These are phyloP conservation scores for Montipora sp. DNA, from an alignment of 64 coral and sea anemone species.

Conservation along the genomic window DNA sequence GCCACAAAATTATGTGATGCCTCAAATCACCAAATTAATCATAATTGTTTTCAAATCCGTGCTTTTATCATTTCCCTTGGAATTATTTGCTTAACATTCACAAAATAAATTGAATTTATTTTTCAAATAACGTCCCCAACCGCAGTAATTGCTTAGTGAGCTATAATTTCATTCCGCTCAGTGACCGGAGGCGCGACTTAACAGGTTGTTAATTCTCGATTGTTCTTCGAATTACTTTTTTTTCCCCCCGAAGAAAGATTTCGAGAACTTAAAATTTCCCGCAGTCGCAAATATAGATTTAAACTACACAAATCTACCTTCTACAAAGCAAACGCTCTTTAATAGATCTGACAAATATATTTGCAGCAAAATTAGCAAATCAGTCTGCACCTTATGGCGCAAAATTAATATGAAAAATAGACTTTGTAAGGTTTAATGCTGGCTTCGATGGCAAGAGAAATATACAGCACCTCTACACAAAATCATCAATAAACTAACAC, in stretches of 20 bases:
- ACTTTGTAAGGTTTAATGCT: conserved; percentile 1
- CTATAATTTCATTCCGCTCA: conserved; percentile 32
- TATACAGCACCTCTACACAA: conserved; percentile 31
- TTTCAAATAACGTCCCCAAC: conserved; percentile 80
- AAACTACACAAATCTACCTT: conserved; percentile 77
- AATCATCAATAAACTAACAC: not conserved
- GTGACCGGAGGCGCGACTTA: conserved; percentile 37
- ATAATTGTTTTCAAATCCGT: conserved; percentile 52
- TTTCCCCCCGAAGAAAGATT: conserved; percentile 40
- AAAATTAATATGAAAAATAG: conserved; percentile 48
- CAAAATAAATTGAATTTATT: conserved; percentile 93
- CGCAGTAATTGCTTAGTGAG: conserved; percentile 60
- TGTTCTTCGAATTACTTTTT: not conserved
- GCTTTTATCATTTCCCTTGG: conserved; percentile 50
- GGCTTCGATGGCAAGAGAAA: conserved; percentile 1
- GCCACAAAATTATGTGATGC: conserved; percentile 4
- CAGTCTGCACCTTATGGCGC: conserved; percentile 48
- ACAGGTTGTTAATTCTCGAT: not conserved
- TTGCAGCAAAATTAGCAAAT: conserved; percentile 87
- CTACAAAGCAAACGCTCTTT: conserved; percentile 90
- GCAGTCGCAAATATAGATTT: conserved; percentile 74
- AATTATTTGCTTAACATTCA: conserved; percentile 88
- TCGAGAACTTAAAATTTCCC: conserved; percentile 18
- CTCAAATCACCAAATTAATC: conserved; percentile 48
- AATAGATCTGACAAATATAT: conserved; percentile 90